Evolutionary conservation across 1,140 invertebrate genomes (phyloP), one percentile per base, ranked within the genome.

Genomic region (Portunus trituberculatus): DNA sequence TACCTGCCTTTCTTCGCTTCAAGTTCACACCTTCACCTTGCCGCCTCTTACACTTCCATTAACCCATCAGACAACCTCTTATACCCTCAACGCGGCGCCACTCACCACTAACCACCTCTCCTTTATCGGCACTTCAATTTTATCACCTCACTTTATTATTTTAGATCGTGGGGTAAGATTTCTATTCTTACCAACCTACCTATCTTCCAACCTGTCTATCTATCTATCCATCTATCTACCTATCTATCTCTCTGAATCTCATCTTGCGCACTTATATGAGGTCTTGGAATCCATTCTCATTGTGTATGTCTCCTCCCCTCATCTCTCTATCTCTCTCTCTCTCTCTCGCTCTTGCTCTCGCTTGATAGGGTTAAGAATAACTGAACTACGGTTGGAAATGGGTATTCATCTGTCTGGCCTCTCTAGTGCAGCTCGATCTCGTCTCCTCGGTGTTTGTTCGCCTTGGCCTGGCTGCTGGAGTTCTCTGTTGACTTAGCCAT

Each of bases 401-500:
- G 52, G 16, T 12, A 0, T 59, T 20, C 12, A 59, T 59, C 16
- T 59, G 12, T 59, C 16, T 59, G 12, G 10, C 52, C 52, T 59
- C 52, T 20, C 16, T 10, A 59, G 52, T 59, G 67, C 6, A 76
- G 1, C 67, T 76, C 67, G 67, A 76, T 76, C 67, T 76, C 67
- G 52, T 20, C 67, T 7, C 8, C 25, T 76, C 67, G 20, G 67
- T 92, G 76, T 84, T 83, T 82, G 31, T 67, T 82, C 31, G 31
- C 39, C 76, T 82, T 46, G 28, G 20, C 82, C 29, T 7, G 31
- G 4, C 25, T 32, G 29, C 8, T 10, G 59, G 86, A 88, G 28
- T 39, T 88, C 45, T 1, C 12, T 92, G 67, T 83, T 92, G 67
- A 92, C 67, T 92, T 83, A 83, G 91, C 91, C 67, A 92, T 92